Conservation (phyloP, 2,797 vertebrate species). For the Acanthopagrus latus region DNA sequence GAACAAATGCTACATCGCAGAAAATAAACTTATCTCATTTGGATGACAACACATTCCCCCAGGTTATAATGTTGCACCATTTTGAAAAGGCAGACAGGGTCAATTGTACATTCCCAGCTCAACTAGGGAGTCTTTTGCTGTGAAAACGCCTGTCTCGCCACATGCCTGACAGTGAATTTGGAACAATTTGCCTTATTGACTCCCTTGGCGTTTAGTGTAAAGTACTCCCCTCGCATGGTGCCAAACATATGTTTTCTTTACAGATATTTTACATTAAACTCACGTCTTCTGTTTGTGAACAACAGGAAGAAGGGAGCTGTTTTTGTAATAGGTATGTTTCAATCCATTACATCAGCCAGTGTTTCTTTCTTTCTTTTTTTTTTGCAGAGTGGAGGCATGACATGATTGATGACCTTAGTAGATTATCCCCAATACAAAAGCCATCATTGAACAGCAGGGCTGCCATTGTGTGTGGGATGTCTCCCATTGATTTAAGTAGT, state of each 20-base stretch:
- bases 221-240: slow-evolving; percentile 26
- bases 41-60: slow-evolving; percentile 94
- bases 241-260: slow-evolving; percentile 48
- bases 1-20: slow-evolving; percentile 93
- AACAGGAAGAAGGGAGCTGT: slow-evolving; percentile 32
- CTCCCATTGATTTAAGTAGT: slow-evolving; percentile 86
- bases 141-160: slow-evolving; percentile 76
- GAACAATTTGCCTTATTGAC: slow-evolving; percentile 74
- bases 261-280: slow-evolving; percentile 25
- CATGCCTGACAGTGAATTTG: slow-evolving; percentile 78
- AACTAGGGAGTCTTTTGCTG: slow-evolving; percentile 83
- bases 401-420: slow-evolving; percentile 85
- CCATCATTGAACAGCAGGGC: slow-evolving; percentile 85
- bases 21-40: slow-evolving; percentile 99
- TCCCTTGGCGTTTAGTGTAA: slow-evolving; percentile 60
- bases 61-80: slow-evolving; percentile 91
- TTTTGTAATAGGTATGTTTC: slow-evolving; percentile 53
- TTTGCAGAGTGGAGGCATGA: slow-evolving; percentile 62
- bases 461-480: slow-evolving; percentile 82
- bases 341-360: slow-evolving; percentile 58
- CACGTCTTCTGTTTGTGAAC: slow-evolving; percentile 34
- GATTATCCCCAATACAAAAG: slow-evolving; percentile 84
- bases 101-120: slow-evolving; percentile 88
- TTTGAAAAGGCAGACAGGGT: slow-evolving; percentile 86
- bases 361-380: slow-evolving; percentile 34